Evolutionary conservation across 2,888 invertebrate species (phyloP), one percentile per base, ranked within the genome.

Genomic region (Eremobia ochroleuca): DNA sequence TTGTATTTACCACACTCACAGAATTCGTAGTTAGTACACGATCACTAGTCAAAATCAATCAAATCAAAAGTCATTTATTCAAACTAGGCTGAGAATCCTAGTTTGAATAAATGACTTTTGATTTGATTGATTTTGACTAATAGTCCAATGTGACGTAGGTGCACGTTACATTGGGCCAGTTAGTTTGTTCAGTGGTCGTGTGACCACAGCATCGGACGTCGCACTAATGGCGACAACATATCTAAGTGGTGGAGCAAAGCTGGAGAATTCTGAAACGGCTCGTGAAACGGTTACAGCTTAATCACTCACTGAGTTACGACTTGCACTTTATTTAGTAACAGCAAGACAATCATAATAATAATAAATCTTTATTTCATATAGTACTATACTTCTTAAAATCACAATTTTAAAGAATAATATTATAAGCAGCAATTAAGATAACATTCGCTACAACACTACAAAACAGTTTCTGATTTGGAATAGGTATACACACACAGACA

Each of bases 191-290:
- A n/a, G 55, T 52, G 65, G 66, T 70, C n/a, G 1, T 21, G 40
- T 70, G 61, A 76, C 66, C 59, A 15, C 77, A 82, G n/a, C 15
- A 25, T 46, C 28, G n/a, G 55, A 81, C 70, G 21, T 71, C 49
- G 28, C 66, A 31, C 58, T 81, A 77, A 82, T 77, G 55, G 52
- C 21, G 37, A 71, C 79, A 34, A 65, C 59, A 58, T 52, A 65
- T 52, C 34, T 34, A 59, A 69, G 58, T 58, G 68, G 13, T 34
- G 15, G 34, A 64, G 62, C 37, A 40, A n/a, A 21, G 4, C 75
- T 64, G 13, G 18, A 15, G 34, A 52, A 71, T 59, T 49, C 31
- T 43, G 15, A n/a, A 46, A 59, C 18, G 4, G 21, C 34, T 52
- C 25, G 31, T 43, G 43, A 77, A 61, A 71, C 25, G 25, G 34